Evolutionary conservation across 2,113 vertebrate genomes (phyloP), one percentile per base, ranked within the genome.

Genomic region (Halcyon malimbica): DNA sequence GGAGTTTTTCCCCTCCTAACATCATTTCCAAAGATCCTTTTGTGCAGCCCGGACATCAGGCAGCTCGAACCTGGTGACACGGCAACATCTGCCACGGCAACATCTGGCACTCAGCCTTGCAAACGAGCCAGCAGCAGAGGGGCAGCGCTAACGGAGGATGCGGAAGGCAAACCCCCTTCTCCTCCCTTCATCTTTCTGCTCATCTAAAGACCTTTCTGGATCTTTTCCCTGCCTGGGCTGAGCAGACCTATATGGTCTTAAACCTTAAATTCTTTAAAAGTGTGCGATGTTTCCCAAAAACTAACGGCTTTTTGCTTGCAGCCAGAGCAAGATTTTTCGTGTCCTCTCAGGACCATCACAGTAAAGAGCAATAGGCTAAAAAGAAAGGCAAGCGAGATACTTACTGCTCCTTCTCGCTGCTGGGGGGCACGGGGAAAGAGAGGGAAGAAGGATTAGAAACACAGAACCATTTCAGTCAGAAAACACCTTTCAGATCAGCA

Each of bases 371-470:
- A 77, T 3, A 75, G n/a, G 25, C 5, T 8, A 37, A 77, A 93
- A 37, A 48, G 39, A 80, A 94, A n/a, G 33, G 29, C 9, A 44
- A 69, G 19, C 3, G 6, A 60, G 96, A 84, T 98, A 99, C 99
- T 99, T 97, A 99, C 99, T 98, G 98, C 89, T 99, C 99, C 97
- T 99, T 99, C 94, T 99, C 99, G 26, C 99, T 99, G 98, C 90
- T 94, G 89, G 95, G 64, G 95, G 56, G 98, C 97, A 96, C 81
- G 95, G 77, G 69, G 83, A 69, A 92, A 78, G 92, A 90, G 89
- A 93, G 16, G 67, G 19, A 51, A 91, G 10, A 20, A 51, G 54
- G 68, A 71, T 93, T 82, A 90, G 65, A 42, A 15, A 31, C 10
- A 20, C 26, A 14, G 26, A 42, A 64, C 41, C 13, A 7, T 20